Evolutionary conservation across 2,888 invertebrate species (phyloP).

Genomic region (Sycophila texana): DNA sequence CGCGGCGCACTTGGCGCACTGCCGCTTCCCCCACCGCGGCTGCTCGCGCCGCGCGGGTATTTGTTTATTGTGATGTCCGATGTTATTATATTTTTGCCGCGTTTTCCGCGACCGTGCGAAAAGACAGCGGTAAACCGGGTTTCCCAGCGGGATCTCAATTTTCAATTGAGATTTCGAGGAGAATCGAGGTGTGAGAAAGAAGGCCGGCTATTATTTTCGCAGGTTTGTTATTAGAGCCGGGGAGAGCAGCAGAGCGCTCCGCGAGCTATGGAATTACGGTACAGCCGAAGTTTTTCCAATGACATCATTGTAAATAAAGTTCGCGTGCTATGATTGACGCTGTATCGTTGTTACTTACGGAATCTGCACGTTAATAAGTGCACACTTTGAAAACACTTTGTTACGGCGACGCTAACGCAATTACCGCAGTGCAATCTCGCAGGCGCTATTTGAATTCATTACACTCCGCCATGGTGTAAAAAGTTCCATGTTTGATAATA

Average conservation of each 20-base stretch:
- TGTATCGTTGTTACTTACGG: conserved; percentile 1
- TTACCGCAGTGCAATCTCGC: not conserved
- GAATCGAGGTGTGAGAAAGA: no score
- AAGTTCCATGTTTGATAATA: not conserved
- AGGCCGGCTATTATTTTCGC: no score
- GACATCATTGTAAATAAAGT: not conserved
- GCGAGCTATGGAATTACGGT: no score
- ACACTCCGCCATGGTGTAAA: not conserved
- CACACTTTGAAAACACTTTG: not conserved
- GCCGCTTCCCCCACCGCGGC: not conserved
- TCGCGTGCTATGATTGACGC: not conserved
- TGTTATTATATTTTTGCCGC: no score
- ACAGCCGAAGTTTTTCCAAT: no score
- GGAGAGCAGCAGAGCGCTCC: no score
- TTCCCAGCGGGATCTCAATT: no score
- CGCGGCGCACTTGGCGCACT: conserved; percentile 4
- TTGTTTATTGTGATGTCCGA: not conserved
- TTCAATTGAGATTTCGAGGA: no score
- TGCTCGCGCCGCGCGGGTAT: not conserved
- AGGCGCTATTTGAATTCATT: conserved; percentile 1
- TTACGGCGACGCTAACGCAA: not conserved
- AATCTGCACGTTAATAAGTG: conserved; percentile 11
- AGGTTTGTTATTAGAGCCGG: no score
- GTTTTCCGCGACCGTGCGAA: no score
- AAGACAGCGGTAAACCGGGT: no score